phyloP scores from a whole-genome alignment of 2,888 invertebrate genomes.

The Colostygia pectinataria region DNA sequence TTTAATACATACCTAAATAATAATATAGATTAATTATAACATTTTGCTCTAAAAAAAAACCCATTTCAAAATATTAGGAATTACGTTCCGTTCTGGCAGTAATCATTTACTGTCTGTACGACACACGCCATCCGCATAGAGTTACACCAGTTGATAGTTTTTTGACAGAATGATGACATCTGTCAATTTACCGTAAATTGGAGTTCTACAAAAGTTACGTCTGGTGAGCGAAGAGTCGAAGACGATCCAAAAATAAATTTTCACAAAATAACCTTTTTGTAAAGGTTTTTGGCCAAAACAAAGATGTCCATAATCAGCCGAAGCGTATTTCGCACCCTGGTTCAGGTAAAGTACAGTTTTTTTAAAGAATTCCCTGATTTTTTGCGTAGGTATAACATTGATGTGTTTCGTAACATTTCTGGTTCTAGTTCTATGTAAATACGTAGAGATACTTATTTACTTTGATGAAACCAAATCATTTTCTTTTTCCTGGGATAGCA shows the following conservation, averaged over 20 bases:
- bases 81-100: constrained; percentile 17
- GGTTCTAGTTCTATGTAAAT: too few species aligned
- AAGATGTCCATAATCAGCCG: constrained; percentile 72
- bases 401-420: constrained; percentile 69
- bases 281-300: constrained; percentile 39
- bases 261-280: constrained; percentile 49
- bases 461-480: constrained; percentile 25
- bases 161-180: constrained; percentile 14
- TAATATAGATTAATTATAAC: too few species aligned
- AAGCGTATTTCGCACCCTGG: constrained; percentile 64
- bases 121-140: too few species aligned
- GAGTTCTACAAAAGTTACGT: constrained; percentile 51
- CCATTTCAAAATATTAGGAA: too few species aligned
- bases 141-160: background rate
- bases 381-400: constrained; percentile 8
- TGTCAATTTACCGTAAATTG: constrained; percentile 46
- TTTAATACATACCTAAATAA: too few species aligned
- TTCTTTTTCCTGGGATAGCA: constrained; percentile 17
- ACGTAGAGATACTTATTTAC: constrained; percentile 1
- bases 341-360: constrained; percentile 58
- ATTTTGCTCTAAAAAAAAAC: too few species aligned
- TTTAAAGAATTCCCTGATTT: constrained; percentile 15
- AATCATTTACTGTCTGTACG: too few species aligned
- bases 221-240: constrained; percentile 38
- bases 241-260: constrained; percentile 65